Base-by-base conservation (phyloP, 2,797 vertebrate species). In the Tapirus indicus region DNA sequence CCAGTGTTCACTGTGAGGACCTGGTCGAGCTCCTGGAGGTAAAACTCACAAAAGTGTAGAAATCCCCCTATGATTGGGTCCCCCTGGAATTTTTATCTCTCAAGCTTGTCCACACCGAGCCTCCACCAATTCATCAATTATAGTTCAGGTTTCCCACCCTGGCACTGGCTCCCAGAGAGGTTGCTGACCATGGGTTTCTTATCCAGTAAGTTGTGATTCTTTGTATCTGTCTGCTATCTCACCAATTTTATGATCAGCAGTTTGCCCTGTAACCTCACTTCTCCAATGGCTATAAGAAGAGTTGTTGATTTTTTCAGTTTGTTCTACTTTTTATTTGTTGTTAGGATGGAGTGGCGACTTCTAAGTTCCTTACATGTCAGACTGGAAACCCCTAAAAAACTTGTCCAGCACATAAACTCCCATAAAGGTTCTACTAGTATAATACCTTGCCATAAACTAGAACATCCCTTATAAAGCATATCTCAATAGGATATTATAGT, bases 401-500 rank as follows among this genome's bases (percentile, higher is more conserved):
- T 52, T 95, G 94, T 29, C 41, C 4, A 95, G 66, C 56, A 78
- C 20, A n/a, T 71, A 91, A 94, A 87, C 78, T 66, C 7, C 23
- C 38, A 47, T 25, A 49, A 78, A 9, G 7, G 5, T 88, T 80
- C 72, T 23, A 74, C 13, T 47, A 88, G 69, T 35, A 95, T 41
- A 83, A 54, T 92, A 86, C 47, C 32, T 94, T 93, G 52, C 77
- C 13, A 60, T 32, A 95, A 92, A 88, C 32, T 90, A n/a, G 49
- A 78, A 85, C 27, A 85, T 54, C 20, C 47, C 52, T 92, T 94
- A 16, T 88, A 71, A 95, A 94, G 85, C 8, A 10, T 84, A 64
- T 87, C 13, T 64, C 54, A 93, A 32, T 21, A 68, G 7, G 62
- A 68, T 49, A 83, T 87, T 93, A 58, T 2, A 94, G 25, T 13